Conservation (phyloP, 2,113 vertebrate species). For the Pachycephala philippinensis region DNA sequence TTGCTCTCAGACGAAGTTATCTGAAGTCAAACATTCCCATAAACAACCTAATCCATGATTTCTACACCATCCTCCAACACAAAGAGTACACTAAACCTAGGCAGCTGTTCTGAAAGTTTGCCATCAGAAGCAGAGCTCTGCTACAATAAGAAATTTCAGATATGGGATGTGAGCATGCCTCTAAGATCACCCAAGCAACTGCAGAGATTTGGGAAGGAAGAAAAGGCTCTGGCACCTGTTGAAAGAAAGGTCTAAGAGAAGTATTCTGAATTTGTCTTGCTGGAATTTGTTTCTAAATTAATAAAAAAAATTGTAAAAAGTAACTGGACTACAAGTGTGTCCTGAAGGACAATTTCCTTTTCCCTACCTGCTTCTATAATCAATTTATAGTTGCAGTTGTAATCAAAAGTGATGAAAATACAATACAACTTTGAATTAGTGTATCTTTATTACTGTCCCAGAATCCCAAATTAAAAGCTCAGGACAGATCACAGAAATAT, state of each 20-base stretch:
- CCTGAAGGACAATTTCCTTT: not conserved
- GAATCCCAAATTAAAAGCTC: not conserved
- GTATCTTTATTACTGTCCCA: not conserved
- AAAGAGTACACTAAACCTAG: not conserved
- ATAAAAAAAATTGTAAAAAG: not conserved
- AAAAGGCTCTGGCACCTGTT: not conserved
- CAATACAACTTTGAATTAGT: not conserved
- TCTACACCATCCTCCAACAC: not conserved
- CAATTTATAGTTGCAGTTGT: not conserved
- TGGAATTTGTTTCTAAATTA: not conserved
- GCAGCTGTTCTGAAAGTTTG: not conserved
- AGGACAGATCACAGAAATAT: not conserved
- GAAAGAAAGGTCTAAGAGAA: not conserved
- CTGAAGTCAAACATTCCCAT: not conserved
- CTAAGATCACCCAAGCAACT: not conserved
- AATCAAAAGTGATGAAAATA: not conserved
- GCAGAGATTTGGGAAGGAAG: not conserved
- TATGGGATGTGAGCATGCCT: not conserved
- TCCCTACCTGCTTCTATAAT: not conserved
- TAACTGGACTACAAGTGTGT: not conserved
- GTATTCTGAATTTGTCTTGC: not conserved
- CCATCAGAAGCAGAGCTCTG: not conserved
- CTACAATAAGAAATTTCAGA: not conserved
- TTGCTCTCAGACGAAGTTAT: not conserved
- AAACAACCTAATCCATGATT: not conserved